Evolutionary conservation across 2,888 invertebrate species (phyloP).

Genomic region (Empis livida): DNA sequence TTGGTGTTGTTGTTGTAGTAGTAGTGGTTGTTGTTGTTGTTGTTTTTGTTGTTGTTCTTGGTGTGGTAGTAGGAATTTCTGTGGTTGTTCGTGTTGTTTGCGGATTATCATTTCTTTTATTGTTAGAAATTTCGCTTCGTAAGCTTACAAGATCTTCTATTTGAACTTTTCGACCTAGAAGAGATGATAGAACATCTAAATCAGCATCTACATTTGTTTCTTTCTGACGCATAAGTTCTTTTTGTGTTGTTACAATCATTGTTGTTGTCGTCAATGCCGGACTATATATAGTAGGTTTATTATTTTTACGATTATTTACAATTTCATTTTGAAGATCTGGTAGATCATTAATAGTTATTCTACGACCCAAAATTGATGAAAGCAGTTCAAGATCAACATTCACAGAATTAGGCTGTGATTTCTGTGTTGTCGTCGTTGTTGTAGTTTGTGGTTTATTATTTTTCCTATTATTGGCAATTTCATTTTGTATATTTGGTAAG

Average conservation of each 20-base stretch:
- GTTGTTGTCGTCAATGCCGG: slow-evolving; percentile 10
- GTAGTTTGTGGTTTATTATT: slow-evolving; percentile 23
- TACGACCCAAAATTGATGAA: slow-evolving; percentile 15
- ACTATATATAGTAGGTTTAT: slow-evolving; percentile 4
- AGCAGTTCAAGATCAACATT: slow-evolving; percentile 19
- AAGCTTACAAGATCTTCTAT: no score
- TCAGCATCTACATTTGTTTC: slow-evolving; percentile 16
- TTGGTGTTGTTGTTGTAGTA: neutral
- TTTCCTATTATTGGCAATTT: neutral
- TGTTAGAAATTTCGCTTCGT: no score
- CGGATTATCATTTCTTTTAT: no score
- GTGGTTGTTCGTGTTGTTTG: slow-evolving; percentile 36
- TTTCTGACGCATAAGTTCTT: slow-evolving; percentile 23
- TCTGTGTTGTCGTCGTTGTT: neutral
- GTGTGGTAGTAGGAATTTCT: slow-evolving; percentile 26
- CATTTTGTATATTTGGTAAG: slow-evolving; percentile 8
- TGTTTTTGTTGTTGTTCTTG: slow-evolving; percentile 36
- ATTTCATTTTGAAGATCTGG: slow-evolving; percentile 3
- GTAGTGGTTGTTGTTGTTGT: slow-evolving; percentile 14
- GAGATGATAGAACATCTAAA: no score
- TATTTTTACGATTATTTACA: no score
- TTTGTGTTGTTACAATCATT: slow-evolving; percentile 18
- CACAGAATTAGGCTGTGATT: slow-evolving; percentile 10
- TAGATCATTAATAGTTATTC: slow-evolving; percentile 12
- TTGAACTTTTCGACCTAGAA: no score